These are phyloP conservation scores for Cryptocephalus primarius DNA, from an alignment of 2,888 invertebrate genomes.

Conservation along the genomic window DNA sequence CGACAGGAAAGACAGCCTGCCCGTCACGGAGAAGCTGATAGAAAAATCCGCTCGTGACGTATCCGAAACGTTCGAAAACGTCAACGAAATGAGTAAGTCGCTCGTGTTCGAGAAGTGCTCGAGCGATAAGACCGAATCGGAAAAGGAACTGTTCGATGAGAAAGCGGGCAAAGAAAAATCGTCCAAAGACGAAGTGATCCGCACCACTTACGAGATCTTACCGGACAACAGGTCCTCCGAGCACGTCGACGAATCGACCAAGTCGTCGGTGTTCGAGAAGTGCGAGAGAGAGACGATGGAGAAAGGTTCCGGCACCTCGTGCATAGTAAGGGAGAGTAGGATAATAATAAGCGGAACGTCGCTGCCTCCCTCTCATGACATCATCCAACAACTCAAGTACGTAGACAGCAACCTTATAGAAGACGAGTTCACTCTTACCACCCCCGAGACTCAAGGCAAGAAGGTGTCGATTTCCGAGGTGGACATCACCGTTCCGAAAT, in stretches of 20 bases:
- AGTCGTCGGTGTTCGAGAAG: slow-evolving; percentile 12
- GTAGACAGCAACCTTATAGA: not conserved
- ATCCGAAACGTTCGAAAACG: slow-evolving; percentile 4
- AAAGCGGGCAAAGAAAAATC: not conserved
- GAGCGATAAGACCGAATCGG: not conserved
- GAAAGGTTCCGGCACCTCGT: slow-evolving; percentile 1
- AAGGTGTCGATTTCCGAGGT: slow-evolving; percentile 24
- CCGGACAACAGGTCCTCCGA: not conserved
- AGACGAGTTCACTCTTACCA: not conserved
- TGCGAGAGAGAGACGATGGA: slow-evolving; percentile 16
- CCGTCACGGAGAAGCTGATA: not conserved
- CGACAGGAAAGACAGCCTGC: not conserved
- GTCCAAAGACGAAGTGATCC: not conserved
- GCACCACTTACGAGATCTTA: too few relatives aligned
- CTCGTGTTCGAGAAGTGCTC: slow-evolving; percentile 3
- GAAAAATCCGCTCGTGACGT: slow-evolving; percentile 6
- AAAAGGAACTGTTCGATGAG: slow-evolving; percentile 3
- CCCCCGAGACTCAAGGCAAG: slow-evolving; percentile 11
- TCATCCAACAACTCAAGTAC: too few relatives aligned
- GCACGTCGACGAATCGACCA: not conserved
- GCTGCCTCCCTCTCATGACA: not conserved
- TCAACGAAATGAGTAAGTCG: slow-evolving; percentile 4
- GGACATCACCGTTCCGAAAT: too few relatives aligned
- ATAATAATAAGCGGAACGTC: not conserved
- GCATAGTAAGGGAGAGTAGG: not conserved